Conservation (phyloP, 2,888 invertebrate species). For the Amphipoea oculea region DNA sequence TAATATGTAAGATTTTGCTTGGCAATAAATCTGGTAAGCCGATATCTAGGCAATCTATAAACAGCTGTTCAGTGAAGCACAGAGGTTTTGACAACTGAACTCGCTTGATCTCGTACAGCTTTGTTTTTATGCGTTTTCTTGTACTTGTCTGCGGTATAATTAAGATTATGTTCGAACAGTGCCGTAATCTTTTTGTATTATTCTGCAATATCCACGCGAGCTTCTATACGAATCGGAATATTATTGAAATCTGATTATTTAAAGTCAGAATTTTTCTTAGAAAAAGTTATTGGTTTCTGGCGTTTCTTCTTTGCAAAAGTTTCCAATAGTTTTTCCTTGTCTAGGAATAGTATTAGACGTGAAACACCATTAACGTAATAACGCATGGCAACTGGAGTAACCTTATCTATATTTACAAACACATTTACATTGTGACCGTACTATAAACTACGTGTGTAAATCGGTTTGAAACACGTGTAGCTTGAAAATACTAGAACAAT, state of each 20-base stretch:
- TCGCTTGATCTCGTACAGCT: slow-evolving; percentile 49
- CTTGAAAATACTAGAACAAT: slow-evolving; percentile 50
- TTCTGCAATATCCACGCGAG: slow-evolving; percentile 39
- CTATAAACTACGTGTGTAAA: slow-evolving; percentile 52
- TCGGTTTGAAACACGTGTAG: slow-evolving; percentile 57
- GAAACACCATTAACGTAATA: slow-evolving; percentile 41
- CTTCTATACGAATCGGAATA: slow-evolving; percentile 48
- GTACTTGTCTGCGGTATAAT: slow-evolving; percentile 53
- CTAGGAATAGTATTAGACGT: slow-evolving; percentile 29
- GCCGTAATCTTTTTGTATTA: slow-evolving; percentile 53
- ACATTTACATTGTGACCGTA: slow-evolving; percentile 54
- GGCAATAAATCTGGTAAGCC: slow-evolving; percentile 62
- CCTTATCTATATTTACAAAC: slow-evolving; percentile 56
- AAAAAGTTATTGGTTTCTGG: slow-evolving; percentile 48
- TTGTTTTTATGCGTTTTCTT: slow-evolving; percentile 57
- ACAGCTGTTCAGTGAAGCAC: slow-evolving; percentile 65
- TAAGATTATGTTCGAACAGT: slow-evolving; percentile 56
- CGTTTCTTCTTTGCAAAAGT: slow-evolving; percentile 30
- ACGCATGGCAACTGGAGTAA: slow-evolving; percentile 48
- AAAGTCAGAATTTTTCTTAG: slow-evolving; percentile 5
- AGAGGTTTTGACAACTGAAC: slow-evolving; percentile 65
- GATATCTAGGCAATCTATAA: slow-evolving; percentile 64
- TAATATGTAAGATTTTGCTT: slow-evolving; percentile 61
- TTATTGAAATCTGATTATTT: slow-evolving; percentile 52
- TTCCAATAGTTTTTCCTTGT: slow-evolving; percentile 45